These are phyloP conservation scores for Girardinus metallicus DNA, from an alignment of 2,797 vertebrate genomes.

Conservation along the genomic window DNA sequence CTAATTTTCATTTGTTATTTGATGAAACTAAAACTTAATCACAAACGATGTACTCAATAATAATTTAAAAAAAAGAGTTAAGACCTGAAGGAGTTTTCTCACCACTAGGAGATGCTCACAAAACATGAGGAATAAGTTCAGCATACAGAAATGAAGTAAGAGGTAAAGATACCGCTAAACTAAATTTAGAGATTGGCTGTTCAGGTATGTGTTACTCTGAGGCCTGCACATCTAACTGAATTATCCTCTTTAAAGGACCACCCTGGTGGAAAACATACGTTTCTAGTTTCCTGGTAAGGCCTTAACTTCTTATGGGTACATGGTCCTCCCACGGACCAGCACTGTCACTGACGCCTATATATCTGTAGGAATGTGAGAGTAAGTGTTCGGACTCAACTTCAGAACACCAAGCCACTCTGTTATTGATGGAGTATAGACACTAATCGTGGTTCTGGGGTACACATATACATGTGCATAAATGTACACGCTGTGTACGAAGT, in stretches of 20 bases:
- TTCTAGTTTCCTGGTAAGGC: slow-evolving; percentile 90
- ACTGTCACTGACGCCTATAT: slow-evolving; percentile 83
- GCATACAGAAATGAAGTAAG: background rate
- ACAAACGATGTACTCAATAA: background rate
- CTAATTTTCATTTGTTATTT: background rate
- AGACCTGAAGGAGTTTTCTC: background rate
- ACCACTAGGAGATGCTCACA: background rate
- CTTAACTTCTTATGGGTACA: slow-evolving; percentile 89
- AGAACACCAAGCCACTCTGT: slow-evolving; percentile 66
- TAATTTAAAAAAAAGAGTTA: background rate
- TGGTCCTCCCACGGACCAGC: slow-evolving; percentile 84
- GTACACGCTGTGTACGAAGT: slow-evolving; percentile 1
- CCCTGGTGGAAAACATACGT: slow-evolving; percentile 87
- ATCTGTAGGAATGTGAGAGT: slow-evolving; percentile 72
- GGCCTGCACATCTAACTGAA: slow-evolving; percentile 67
- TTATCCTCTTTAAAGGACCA: slow-evolving; percentile 86
- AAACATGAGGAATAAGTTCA: background rate
- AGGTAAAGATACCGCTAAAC: slow-evolving; percentile 4
- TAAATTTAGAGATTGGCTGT: slow-evolving; percentile 36
- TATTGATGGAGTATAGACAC: slow-evolving; percentile 67
- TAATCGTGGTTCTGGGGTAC: slow-evolving; percentile 61
- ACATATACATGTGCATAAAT: slow-evolving; percentile 15
- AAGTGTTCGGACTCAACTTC: slow-evolving; percentile 32
- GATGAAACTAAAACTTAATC: background rate
- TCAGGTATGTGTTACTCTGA: slow-evolving; percentile 29